Percentiles rank a stretch among this genome's conserved stretches.
Evolutionary conservation across 1,140 invertebrate species (phyloP).

Genomic region (Drosophila bipectinata): DNA sequence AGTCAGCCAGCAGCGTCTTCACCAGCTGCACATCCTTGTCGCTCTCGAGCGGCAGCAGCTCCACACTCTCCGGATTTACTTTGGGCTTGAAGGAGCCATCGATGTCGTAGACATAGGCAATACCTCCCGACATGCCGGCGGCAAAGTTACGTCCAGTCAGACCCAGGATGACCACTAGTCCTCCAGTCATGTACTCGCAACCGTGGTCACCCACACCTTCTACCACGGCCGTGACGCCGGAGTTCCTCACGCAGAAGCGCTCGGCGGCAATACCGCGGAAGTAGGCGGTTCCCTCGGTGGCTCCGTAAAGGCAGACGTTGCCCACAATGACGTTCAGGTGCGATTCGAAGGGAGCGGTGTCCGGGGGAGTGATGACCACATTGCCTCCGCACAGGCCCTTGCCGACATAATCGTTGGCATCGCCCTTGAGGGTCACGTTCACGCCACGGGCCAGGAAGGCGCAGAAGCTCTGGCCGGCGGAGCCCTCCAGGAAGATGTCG

Average conservation of each 20-base stretch:
- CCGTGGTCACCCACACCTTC: conserved; percentile 99
- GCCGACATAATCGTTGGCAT: conserved; percentile 99
- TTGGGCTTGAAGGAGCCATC: conserved; percentile 93
- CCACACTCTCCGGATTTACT: conserved; percentile 96
- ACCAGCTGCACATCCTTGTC: conserved; percentile 93
- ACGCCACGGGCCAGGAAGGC: conserved; percentile 98
- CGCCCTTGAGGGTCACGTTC: conserved; percentile 96
- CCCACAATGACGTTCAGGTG: conserved; percentile 98
- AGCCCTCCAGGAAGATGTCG: conserved; percentile 94
- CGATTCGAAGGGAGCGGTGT: conserved; percentile 92
- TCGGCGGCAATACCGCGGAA: conserved; percentile 99
- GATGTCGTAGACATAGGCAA: conserved; percentile 97
- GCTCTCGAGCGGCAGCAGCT: conserved; percentile 91
- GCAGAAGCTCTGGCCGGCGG: conserved; percentile 99
- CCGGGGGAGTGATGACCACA: conserved; percentile 97
- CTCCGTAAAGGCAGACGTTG: conserved; percentile 99
- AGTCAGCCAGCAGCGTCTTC: conserved; percentile 92
- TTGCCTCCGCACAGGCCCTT: conserved; percentile 97
- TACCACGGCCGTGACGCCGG: conserved; percentile 95
- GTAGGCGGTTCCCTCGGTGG: conserved; percentile 96
- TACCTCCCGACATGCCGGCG: conserved; percentile 98
- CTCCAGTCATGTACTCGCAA: conserved; percentile 99
- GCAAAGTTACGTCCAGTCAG: conserved; percentile 99
- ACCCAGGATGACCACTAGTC: conserved; percentile 95
- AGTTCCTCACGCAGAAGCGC: conserved; percentile 99